Base-by-base conservation (phyloP, 2,888 invertebrate genomes). In the Oligia latruncula region DNA sequence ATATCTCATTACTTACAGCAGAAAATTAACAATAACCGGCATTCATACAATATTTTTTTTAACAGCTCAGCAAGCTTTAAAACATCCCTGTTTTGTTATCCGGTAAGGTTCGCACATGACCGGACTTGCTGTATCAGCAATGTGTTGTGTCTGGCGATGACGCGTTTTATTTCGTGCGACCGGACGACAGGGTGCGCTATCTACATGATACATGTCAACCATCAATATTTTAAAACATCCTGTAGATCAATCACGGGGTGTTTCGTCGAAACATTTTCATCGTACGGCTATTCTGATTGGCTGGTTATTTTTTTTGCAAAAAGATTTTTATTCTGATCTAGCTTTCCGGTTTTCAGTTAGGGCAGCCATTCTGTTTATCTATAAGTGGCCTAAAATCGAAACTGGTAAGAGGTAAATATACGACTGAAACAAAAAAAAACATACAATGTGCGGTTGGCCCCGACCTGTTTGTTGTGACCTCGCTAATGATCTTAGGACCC, bases 191-290 rank as follows among this genome's bases (percentile, higher is more conserved):
- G 86, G 85, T 81, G 77, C 87, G 87, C 85, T 94, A 94, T 93
- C 94, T 91, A 81, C 84, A 84, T 92, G 92, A 92, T 91, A 89
- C 90, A 93, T 92, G 92, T 81, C 86, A 84, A 85, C 91, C 90
- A 92, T 94, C 92, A 93, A 93, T 93, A 90, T 91, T 92, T 92
- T 88, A 90, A 93, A 90, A 90, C 89, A 86, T 92, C 90, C 92
- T 83, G 71, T 78, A 71, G 29, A 91, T 90, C 86, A 88, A 91
- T 91, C 88, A 84, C 71, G 64, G 65, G 55, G 46, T 58, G 74
- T 84, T 83, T 79, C 77, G 83, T 83, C 79, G 86, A 52, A 68
- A 66, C 8, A 55, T 78, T 84, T 85, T 81, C 20, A 46, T 20
- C n/a, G n/a, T 64, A 71, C 23, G 49, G 17, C 40, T 55, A 11